phyloP scores from a whole-genome alignment of 2,888 invertebrate species.

The Volucella zonaria region DNA sequence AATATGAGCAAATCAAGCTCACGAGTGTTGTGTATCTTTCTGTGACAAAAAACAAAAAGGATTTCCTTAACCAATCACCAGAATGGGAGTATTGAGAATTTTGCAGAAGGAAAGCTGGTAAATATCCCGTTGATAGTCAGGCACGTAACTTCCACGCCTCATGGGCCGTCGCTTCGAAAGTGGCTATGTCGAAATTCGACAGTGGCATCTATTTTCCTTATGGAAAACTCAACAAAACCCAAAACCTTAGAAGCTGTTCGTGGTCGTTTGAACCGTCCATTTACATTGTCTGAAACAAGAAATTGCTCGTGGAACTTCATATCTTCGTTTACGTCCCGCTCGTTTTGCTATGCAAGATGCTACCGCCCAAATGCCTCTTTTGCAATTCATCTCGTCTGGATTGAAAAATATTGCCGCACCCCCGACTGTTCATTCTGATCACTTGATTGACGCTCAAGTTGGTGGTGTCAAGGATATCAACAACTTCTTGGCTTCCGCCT shows the following conservation, averaged over 20 bases:
- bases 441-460: constrained; percentile 98
- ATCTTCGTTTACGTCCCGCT: constrained; percentile 96
- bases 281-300: constrained; percentile 98
- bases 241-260: constrained; percentile 91
- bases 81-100: constrained; percentile 80
- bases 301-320: constrained; percentile 94
- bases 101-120: constrained; percentile 79
- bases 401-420: constrained; percentile 97
- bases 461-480: constrained; percentile 97
- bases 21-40: constrained; percentile 68
- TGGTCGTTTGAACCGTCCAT: constrained; percentile 93
- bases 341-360: constrained; percentile 99
- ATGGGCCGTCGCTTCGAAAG: constrained; percentile 89
- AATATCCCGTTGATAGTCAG: constrained; percentile 85
- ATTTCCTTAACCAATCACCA: constrained; percentile 45
- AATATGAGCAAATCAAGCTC: constrained; percentile 17
- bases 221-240: constrained; percentile 89
- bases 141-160: constrained; percentile 93
- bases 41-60: constrained; percentile 72
- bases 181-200: constrained; percentile 98
- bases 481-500: constrained; percentile 96
- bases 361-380: constrained; percentile 99
- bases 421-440: constrained; percentile 99
- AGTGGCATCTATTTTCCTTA: constrained; percentile 90
- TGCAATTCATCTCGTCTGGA: constrained; percentile 99